Evolutionary conservation across 1,140 invertebrate genomes (phyloP).

Genomic region (Orussus abietinus): DNA sequence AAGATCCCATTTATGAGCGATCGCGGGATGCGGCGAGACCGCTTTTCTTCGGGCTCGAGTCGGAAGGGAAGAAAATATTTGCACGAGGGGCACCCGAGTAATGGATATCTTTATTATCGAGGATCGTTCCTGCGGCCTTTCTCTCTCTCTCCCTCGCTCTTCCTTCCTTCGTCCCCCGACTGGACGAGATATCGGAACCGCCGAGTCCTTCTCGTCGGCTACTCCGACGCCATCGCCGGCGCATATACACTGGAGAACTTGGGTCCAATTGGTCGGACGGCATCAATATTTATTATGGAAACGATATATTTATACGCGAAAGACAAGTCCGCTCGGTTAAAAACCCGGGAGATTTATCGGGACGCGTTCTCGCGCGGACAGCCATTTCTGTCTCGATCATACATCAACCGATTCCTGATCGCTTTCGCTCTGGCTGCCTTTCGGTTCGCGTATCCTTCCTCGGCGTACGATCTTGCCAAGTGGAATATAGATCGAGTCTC

Average conservation of each 20-base stretch:
- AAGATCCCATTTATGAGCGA: too few relatives aligned
- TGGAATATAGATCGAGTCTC: too few relatives aligned
- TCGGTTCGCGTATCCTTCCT: too few relatives aligned
- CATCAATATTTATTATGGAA: slow-evolving; percentile 11
- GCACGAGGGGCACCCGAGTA: slow-evolving; percentile 4
- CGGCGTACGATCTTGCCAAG: too few relatives aligned
- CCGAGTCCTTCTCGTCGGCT: background rate
- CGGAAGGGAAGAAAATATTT: slow-evolving; percentile 6
- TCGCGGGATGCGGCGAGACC: too few relatives aligned
- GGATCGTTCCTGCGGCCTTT: background rate
- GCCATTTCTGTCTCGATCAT: slow-evolving; percentile 34
- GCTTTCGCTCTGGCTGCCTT: background rate
- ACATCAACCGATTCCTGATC: slow-evolving; percentile 22
- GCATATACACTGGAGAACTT: slow-evolving; percentile 7
- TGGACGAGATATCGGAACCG: background rate
- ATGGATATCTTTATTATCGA: slow-evolving; percentile 12
- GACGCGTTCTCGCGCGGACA: slow-evolving; percentile 29
- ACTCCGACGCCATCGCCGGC: too few relatives aligned
- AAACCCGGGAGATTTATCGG: slow-evolving; percentile 37
- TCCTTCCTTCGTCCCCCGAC: slow-evolving; percentile 5
- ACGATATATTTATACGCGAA: slow-evolving; percentile 12
- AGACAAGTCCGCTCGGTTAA: slow-evolving; percentile 20
- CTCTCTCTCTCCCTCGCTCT: slow-evolving; percentile 6
- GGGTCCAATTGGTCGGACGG: slow-evolving; percentile 7
- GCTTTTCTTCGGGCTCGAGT: too few relatives aligned